phyloP scores from a whole-genome alignment of 2,113 vertebrate species.

The Urocynchramus pylzowi region DNA sequence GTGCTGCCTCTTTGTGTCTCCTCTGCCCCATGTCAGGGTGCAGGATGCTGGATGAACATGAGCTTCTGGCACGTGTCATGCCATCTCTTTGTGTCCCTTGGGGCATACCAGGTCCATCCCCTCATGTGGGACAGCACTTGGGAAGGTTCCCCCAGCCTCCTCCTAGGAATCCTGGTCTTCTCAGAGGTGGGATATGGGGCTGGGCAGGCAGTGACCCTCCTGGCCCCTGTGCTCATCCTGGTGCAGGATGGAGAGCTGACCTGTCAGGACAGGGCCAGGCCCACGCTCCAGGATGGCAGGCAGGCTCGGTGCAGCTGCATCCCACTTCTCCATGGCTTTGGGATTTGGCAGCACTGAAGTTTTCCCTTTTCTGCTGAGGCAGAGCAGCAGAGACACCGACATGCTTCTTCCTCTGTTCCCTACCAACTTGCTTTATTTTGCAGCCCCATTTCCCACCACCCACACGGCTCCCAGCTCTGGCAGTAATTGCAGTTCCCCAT shows the following conservation, averaged over 20 bases:
- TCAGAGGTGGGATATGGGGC: neutral
- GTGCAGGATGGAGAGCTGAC: neutral
- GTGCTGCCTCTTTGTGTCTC: neutral
- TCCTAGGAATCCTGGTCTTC: neutral
- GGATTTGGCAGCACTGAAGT: neutral
- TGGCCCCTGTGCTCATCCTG: neutral
- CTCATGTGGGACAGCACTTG: neutral
- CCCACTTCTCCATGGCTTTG: fast-evolving
- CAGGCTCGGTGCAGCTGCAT: neutral
- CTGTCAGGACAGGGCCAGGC: neutral
- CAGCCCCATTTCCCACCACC: neutral
- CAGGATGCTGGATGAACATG: fast-evolving
- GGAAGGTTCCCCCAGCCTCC: neutral
- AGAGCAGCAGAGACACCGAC: neutral
- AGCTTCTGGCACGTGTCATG: neutral
- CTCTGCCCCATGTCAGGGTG: fast-evolving
- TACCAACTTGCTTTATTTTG: neutral
- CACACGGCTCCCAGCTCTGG: neutral
- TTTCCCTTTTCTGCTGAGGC: neutral
- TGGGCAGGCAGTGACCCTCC: neutral
- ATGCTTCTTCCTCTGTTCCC: neutral
- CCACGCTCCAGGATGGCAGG: fast-evolving
- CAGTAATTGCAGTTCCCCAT: neutral
- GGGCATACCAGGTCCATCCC: fast-evolving
- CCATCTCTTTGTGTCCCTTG: neutral